Base-by-base conservation (phyloP, 2,888 invertebrate genomes). In the Blera fallax region DNA sequence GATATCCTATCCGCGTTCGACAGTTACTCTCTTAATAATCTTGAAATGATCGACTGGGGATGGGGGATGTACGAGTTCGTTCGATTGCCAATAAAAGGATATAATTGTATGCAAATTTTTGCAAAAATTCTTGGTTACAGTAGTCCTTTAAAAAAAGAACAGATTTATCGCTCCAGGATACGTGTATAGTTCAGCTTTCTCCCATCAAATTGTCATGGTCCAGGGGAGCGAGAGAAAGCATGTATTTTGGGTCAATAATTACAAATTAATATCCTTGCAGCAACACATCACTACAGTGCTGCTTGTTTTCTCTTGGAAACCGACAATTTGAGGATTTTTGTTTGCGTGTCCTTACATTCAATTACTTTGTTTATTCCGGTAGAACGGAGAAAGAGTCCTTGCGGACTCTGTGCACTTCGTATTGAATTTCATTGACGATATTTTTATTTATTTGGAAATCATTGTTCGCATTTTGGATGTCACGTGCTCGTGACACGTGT, bases 401-500 rank as follows among this genome's bases (percentile, higher is more conserved):
- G n/a, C 56, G 18, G 43, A 14, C 62, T 27, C 6, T 32, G 45
- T n/a, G 24, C 16, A 54, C 7, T n/a, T 18, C 24, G 34, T 74
- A 76, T 80, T 70, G 62, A 45, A 43, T 50, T 48, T 74, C 76
- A 18, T 34, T 67, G 54, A 21, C 34, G 37, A 65, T 58, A 73
- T 62, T 83, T 72, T 72, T 14, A 34, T 48, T 73, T 76, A 70
- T 81, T 80, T 70, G 70, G 29, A 84, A 84, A 80, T 70, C 79
- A 84, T 84, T 80, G 56, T 69, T 74, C 69, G 43, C 27, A 27
- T 62, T 73, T 54, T 73, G 87, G 87, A 87, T 88, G 91, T 89
- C 91, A 91, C 91, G 91, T 91, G 91, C 90, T 88, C 87, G 87
- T 76, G 89, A 89, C 91, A 91, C 91, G 91, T 91, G 91, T 90